Conservation (phyloP, 2,797 vertebrate genomes). For the Huso huso region DNA sequence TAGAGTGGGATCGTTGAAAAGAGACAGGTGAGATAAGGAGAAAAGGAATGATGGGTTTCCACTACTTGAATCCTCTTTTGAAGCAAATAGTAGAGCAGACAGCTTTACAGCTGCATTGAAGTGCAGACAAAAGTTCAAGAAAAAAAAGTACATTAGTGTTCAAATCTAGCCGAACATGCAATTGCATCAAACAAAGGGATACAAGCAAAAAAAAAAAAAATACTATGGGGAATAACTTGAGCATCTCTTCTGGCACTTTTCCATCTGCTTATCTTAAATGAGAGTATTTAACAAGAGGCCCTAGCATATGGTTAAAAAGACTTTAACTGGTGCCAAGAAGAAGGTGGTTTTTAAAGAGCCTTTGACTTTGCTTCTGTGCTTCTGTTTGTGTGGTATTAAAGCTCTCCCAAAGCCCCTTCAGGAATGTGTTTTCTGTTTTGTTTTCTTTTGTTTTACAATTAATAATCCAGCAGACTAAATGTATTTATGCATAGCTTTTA, state of each 20-base stretch:
- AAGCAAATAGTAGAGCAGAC: conserved; percentile 35
- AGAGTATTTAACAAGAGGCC: conserved; percentile 38
- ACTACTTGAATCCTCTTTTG: conserved; percentile 21
- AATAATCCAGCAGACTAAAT: too few species aligned
- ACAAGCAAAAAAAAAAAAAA: conserved; percentile 26
- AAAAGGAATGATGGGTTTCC: conserved; percentile 24
- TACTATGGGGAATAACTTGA: conserved; percentile 27
- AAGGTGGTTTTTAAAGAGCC: conserved; percentile 8
- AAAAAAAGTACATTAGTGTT: not conserved
- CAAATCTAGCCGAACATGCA: too few species aligned
- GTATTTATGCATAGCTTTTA: too few species aligned
- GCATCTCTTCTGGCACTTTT: conserved; percentile 38
- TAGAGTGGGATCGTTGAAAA: not conserved
- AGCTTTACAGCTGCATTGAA: conserved; percentile 4
- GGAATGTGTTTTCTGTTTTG: too few species aligned
- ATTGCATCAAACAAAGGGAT: too few species aligned
- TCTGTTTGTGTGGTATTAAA: too few species aligned
- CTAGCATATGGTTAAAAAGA: conserved; percentile 25
- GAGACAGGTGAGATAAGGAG: conserved; percentile 7
- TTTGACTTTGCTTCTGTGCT: too few species aligned
- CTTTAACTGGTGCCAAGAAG: conserved; percentile 33
- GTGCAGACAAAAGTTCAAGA: conserved; percentile 4
- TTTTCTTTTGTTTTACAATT: too few species aligned
- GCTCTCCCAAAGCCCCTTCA: too few species aligned
- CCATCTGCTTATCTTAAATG: conserved; percentile 39